Conservation (phyloP, 2,888 invertebrate species). For the Dasypolia templi region DNA sequence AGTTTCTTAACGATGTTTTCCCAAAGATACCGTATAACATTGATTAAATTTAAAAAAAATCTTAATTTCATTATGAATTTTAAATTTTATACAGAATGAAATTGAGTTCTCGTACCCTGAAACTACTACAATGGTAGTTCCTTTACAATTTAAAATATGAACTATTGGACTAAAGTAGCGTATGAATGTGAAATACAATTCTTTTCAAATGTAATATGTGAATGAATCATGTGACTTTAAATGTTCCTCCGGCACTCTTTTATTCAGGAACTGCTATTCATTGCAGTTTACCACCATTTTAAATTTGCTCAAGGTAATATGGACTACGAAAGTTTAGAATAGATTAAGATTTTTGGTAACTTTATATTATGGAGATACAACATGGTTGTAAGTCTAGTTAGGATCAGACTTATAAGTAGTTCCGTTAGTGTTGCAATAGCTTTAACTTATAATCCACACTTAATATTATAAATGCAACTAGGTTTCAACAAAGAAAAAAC, state of each 20-base stretch:
- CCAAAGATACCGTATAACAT: no score
- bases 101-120: neutral
- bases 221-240: constrained; percentile 70
- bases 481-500: no score
- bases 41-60: no score
- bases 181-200: constrained; percentile 54
- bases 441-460: no score
- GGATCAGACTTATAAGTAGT: neutral
- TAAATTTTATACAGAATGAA: no score
- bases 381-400: neutral
- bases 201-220: constrained; percentile 47
- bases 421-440: no score
- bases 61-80: no score
- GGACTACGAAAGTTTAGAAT: constrained; percentile 2
- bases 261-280: constrained; percentile 57
- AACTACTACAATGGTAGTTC: neutral
- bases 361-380: no score
- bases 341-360: constrained; percentile 3
- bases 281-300: constrained; percentile 59
- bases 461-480: no score
- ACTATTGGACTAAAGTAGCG: neutral
- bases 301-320: constrained; percentile 44
- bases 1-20: neutral
- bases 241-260: constrained; percentile 60
- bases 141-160: constrained; percentile 23